Evolutionary conservation across 2,797 vertebrate genomes (phyloP).

Genomic region (Myiotriccus ornatus): DNA sequence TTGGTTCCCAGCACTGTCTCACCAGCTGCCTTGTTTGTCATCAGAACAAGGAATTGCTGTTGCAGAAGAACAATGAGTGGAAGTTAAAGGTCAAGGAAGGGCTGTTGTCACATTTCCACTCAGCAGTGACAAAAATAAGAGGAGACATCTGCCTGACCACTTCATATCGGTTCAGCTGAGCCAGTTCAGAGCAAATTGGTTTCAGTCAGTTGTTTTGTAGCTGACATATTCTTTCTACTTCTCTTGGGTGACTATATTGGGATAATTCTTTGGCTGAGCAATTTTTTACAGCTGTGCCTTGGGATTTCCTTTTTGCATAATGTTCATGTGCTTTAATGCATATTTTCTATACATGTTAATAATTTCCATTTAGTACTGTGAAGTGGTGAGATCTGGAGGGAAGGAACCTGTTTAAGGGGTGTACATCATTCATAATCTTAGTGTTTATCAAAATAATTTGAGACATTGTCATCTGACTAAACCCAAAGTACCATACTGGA

Average conservation of each 20-base stretch:
- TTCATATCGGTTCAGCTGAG: background rate
- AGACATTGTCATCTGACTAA: background rate
- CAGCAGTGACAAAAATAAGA: background rate
- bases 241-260: background rate
- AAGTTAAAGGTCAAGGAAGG: slow-evolving; percentile 57
- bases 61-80: slow-evolving; percentile 45
- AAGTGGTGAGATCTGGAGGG: background rate
- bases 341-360: background rate
- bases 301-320: background rate
- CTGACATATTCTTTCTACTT: background rate
- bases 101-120: slow-evolving; percentile 21
- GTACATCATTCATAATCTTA: background rate
- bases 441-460: background rate
- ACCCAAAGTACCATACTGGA: background rate
- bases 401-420: background rate
- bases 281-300: background rate
- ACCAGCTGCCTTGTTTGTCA: background rate
- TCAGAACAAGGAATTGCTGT: background rate
- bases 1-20: background rate
- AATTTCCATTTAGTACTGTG: background rate
- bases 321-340: background rate
- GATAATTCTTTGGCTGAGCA: background rate
- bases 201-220: background rate
- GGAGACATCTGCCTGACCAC: slow-evolving; percentile 13
- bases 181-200: background rate